Percentiles rank a stretch among this genome's conserved stretches.
Evolutionary conservation across 1,140 invertebrate species (phyloP).

Genomic region (Cepaea nemoralis): DNA sequence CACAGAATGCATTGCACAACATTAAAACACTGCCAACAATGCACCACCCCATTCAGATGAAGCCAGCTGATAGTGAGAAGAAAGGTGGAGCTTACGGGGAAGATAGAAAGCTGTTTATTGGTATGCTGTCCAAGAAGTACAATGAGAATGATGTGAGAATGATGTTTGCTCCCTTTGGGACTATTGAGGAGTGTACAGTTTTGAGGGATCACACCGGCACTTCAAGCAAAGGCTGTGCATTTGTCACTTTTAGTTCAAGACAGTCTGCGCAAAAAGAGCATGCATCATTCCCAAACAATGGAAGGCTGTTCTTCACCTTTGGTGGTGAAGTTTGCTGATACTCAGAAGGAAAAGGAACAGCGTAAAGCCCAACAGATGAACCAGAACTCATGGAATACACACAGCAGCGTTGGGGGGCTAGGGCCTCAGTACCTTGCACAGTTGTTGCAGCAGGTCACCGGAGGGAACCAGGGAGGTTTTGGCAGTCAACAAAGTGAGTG

Average conservation of each 20-base stretch:
- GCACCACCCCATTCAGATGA: constrained; percentile 99
- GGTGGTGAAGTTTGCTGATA: constrained; percentile 98
- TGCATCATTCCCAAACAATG: constrained; percentile 99
- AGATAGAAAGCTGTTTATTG: constrained; percentile 93
- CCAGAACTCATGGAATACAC: constrained; percentile 79
- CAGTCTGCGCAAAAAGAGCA: constrained; percentile 93
- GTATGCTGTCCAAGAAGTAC: constrained; percentile 97
- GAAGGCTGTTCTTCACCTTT: constrained; percentile 95
- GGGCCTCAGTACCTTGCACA: constrained; percentile 74
- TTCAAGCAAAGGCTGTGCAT: constrained; percentile 84
- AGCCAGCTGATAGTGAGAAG: constrained; percentile 99
- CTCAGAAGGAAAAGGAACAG: constrained; percentile 98
- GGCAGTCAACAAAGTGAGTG: constrained; percentile 34
- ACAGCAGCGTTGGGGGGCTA: constrained; percentile 63
- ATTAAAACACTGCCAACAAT: constrained; percentile 97
- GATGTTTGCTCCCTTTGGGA: constrained; percentile 93
- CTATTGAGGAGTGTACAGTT: constrained; percentile 98
- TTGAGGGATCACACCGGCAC: constrained; percentile 85
- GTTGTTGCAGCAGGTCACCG: constrained; percentile 45
- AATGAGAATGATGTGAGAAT: constrained; percentile 95
- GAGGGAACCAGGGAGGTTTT: constrained; percentile 40
- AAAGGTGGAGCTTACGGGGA: constrained; percentile 85
- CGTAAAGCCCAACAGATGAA: constrained; percentile 88
- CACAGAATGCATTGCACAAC: constrained; percentile 99
- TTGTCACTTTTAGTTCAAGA: constrained; percentile 96